Evolutionary conservation across 2,888 invertebrate genomes (phyloP).

Genomic region (Tuta absoluta): DNA sequence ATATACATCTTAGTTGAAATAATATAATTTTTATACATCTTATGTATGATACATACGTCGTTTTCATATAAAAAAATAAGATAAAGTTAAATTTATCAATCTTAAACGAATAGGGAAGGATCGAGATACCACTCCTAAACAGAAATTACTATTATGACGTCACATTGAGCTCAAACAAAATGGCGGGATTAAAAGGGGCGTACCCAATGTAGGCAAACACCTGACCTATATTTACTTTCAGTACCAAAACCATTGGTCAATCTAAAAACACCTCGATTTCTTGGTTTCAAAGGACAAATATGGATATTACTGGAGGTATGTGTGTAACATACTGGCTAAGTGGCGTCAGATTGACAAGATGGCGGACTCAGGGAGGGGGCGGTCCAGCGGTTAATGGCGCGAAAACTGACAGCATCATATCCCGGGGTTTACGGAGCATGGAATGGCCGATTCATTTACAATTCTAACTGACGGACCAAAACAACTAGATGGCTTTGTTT

Average conservation of each 20-base stretch:
- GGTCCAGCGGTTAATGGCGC: constrained; percentile 78
- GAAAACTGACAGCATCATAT: constrained; percentile 81
- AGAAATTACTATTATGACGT: background rate
- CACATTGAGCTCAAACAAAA: background rate
- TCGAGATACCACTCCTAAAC: too few species aligned
- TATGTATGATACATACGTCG: too few species aligned
- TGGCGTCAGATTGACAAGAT: constrained; percentile 58
- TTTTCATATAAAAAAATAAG: too few species aligned
- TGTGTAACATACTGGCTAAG: background rate
- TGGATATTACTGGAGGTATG: background rate
- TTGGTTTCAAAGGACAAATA: background rate
- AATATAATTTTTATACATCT: too few species aligned
- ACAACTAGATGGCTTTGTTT: constrained; percentile 32
- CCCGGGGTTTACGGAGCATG: constrained; percentile 77
- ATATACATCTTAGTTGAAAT: too few species aligned
- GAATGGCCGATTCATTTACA: constrained; percentile 81
- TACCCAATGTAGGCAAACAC: background rate
- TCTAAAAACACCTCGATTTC: background rate
- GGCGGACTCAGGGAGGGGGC: constrained; percentile 43
- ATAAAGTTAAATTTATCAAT: too few species aligned
- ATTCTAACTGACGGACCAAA: constrained; percentile 65
- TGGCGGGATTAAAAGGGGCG: constrained; percentile 1
- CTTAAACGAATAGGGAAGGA: too few species aligned
- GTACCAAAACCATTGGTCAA: background rate
- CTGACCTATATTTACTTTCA: background rate